Conservation (phyloP, 2,797 vertebrate genomes). For the Argya squamiceps region DNA sequence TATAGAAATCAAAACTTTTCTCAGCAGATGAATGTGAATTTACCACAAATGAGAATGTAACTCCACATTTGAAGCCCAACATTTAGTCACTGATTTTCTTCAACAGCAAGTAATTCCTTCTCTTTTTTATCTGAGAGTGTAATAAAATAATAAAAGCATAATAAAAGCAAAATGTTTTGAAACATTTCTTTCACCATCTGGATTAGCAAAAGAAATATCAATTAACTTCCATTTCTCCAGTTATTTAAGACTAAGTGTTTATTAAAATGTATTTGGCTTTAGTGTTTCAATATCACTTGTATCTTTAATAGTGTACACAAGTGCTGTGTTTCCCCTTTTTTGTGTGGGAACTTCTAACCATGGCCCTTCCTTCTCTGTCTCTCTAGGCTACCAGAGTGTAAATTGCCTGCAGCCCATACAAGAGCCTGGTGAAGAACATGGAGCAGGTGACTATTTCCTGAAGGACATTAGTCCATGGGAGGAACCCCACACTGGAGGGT, state of each 20-base stretch:
- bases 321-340: fast-evolving
- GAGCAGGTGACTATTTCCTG: neutral
- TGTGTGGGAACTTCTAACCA: neutral
- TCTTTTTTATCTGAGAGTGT: neutral
- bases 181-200: neutral
- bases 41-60: neutral
- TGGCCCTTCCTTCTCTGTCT: neutral
- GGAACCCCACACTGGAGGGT: fast-evolving
- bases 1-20: neutral
- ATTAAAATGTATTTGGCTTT: neutral
- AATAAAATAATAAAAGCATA: neutral
- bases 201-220: neutral
- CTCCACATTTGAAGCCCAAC: neutral
- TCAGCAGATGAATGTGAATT: neutral
- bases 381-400: neutral
- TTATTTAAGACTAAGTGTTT: neutral
- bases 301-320: neutral
- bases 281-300: neutral
- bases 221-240: neutral
- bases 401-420: neutral
- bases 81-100: neutral
- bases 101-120: neutral
- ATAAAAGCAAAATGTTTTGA: neutral
- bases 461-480: neutral
- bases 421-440: neutral